These are phyloP conservation scores for Heliconius himera DNA, from an alignment of 1,140 invertebrate genomes.

Conservation along the genomic window DNA sequence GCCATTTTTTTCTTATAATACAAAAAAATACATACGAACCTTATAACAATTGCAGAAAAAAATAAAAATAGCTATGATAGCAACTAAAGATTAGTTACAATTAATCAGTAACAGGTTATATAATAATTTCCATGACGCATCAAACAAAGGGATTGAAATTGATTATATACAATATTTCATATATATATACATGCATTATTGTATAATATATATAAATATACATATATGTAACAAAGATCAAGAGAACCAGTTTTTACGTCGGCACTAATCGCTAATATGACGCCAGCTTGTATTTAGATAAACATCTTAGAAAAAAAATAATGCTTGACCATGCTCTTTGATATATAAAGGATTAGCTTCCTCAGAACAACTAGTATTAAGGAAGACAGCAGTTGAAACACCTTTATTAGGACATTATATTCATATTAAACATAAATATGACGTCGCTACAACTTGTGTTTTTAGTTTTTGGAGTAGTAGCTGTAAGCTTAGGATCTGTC, in stretches of 20 bases:
- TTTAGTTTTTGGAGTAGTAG: conserved; percentile 15
- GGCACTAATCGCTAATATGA: conserved; percentile 25
- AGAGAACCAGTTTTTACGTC: conserved; percentile 34
- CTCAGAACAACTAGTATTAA: conserved; percentile 22
- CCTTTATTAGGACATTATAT: conserved; percentile 9
- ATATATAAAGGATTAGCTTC: conserved; percentile 37
- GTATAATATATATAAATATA: not conserved
- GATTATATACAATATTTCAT: not conserved
- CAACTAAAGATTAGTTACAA: not conserved
- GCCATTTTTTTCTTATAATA: too few species aligned
- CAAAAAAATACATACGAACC: too few species aligned
- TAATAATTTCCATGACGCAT: conserved; percentile 8
- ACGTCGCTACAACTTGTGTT: conserved; percentile 7
- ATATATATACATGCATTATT: not conserved
- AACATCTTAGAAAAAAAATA: conserved; percentile 35
- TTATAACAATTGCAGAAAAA: too few species aligned
- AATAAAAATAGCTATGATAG: too few species aligned
- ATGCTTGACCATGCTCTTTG: conserved; percentile 25
- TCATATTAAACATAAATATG: not conserved
- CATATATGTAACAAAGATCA: conserved; percentile 18
- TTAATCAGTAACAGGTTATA: not conserved
- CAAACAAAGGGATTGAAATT: not conserved
- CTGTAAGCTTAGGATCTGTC: conserved; percentile 10
- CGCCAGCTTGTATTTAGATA: conserved; percentile 28
- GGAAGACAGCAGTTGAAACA: conserved; percentile 25